A percentile compares a stretch with the other conserved stretches of the same genome.
phyloP scores from a whole-genome alignment of 2,113 vertebrate genomes.

The Hemiprocne comata region DNA sequence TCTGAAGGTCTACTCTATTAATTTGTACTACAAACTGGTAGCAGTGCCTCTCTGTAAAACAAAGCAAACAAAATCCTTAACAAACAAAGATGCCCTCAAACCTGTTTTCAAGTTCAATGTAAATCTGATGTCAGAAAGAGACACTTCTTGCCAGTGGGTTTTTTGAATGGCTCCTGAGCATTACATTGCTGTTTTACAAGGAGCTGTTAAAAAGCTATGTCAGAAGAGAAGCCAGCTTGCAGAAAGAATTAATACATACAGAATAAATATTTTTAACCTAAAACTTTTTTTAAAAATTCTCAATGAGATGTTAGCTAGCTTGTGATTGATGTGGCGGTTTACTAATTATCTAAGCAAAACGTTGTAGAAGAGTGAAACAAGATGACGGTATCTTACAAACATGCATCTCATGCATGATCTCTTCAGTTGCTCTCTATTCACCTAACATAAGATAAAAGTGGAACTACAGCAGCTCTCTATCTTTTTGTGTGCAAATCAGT shows the following conservation, averaged over 20 bases:
- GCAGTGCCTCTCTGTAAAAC: neutral
- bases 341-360: neutral
- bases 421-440: neutral
- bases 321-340: neutral
- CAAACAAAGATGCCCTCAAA: neutral
- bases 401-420: neutral
- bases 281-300: neutral
- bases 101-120: neutral
- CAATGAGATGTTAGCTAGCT: neutral
- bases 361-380: neutral
- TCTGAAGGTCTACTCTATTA: neutral
- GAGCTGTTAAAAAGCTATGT: neutral
- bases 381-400: neutral
- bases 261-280: neutral
- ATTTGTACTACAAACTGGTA: neutral
- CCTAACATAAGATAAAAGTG: neutral
- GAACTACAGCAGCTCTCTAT: neutral
- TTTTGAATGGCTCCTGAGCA: neutral
- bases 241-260: neutral
- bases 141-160: neutral
- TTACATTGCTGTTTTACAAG: neutral
- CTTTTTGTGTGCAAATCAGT: neutral
- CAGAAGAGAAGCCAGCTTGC: neutral
- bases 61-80: neutral
- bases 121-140: neutral